phyloP scores from a whole-genome alignment of 2,113 vertebrate species.

The Dipodomys merriami region DNA sequence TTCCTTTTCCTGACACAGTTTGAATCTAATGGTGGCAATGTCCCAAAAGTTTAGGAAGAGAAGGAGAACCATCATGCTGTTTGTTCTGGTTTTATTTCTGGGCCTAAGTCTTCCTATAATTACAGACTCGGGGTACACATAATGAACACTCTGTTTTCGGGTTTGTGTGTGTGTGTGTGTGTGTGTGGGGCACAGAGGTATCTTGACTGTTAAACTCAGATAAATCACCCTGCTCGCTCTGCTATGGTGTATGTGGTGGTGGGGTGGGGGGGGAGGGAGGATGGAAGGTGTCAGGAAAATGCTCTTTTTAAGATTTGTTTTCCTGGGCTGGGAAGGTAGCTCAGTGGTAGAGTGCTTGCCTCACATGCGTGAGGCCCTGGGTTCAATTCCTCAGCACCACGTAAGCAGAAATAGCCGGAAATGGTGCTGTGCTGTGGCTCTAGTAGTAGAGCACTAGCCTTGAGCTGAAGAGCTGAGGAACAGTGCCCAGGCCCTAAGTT shows the following conservation, averaged over 20 bases:
- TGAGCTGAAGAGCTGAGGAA: too few species aligned
- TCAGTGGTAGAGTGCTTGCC: too few species aligned
- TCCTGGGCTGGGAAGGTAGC: background rate
- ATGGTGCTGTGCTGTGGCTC: too few species aligned
- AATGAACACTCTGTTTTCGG: background rate
- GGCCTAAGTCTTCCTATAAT: background rate
- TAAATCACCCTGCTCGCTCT: background rate
- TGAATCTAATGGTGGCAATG: background rate
- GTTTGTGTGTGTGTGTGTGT: too few species aligned
- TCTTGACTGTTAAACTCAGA: conserved; percentile 10
- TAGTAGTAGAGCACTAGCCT: too few species aligned
- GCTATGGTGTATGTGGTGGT: rapidly evolving
- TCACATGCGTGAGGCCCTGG: too few species aligned
- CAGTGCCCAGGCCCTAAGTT: too few species aligned
- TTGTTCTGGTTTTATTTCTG: background rate
- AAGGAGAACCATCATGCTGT: rapidly evolving
- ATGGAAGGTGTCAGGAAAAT: background rate
- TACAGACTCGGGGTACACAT: background rate
- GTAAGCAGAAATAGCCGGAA: too few species aligned
- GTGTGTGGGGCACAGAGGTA: background rate
- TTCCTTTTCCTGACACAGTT: background rate
- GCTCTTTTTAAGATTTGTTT: background rate
- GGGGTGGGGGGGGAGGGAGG: too few species aligned
- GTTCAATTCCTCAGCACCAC: too few species aligned
- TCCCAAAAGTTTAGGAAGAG: background rate